Evolutionary conservation across 2,113 vertebrate species (phyloP).

Genomic region (Alligator mississippiensis): DNA sequence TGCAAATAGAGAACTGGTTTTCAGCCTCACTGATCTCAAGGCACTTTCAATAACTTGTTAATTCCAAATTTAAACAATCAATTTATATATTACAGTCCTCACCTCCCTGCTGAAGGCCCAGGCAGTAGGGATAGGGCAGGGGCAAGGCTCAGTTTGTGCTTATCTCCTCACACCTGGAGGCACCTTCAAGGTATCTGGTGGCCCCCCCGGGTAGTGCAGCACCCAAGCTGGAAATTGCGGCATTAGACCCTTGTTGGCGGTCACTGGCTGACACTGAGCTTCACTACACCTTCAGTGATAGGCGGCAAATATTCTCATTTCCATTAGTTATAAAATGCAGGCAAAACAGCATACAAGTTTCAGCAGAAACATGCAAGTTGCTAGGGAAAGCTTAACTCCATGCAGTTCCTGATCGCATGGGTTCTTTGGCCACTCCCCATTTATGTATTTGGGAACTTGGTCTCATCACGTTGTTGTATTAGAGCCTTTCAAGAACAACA

Average conservation of each 20-base stretch:
- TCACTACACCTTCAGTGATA: not conserved
- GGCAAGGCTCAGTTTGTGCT: no score
- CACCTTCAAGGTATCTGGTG: no score
- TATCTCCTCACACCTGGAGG: no score
- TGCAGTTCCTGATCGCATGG: rapidly evolving
- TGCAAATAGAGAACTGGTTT: not conserved
- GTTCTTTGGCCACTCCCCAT: rapidly evolving
- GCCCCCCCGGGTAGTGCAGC: no score
- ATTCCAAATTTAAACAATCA: no score
- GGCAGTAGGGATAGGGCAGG: no score
- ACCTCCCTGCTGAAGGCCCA: no score
- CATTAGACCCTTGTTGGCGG: not conserved
- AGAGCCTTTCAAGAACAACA: not conserved
- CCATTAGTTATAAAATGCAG: not conserved
- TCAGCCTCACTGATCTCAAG: no score
- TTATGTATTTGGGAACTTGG: not conserved
- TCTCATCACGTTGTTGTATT: no score
- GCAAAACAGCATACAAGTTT: rapidly evolving
- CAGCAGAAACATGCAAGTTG: not conserved
- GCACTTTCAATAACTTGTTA: no score
- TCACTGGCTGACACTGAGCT: not conserved
- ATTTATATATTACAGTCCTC: no score
- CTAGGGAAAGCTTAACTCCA: not conserved
- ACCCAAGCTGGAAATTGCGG: not conserved
- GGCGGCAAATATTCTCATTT: not conserved